A percentile compares a stretch with the other conserved stretches of the same genome.
Conservation (phyloP, 2,888 invertebrate genomes). For the Tipula confusa region DNA sequence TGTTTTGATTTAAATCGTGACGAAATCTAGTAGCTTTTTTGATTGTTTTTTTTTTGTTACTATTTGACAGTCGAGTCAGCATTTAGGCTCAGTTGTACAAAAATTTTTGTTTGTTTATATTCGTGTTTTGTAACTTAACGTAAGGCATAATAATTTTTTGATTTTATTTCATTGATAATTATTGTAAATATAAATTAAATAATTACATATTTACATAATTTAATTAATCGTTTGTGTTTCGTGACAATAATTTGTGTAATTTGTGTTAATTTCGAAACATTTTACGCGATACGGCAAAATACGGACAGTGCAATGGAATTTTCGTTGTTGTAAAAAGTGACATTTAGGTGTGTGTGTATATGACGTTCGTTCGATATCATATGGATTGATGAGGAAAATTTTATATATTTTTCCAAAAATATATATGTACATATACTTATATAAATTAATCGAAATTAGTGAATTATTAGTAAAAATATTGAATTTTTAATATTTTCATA, state of each 20-base stretch:
- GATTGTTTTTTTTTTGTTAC: not conserved
- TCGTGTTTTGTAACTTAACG: not conserved
- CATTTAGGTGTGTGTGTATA: not conserved
- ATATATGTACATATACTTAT: too few species aligned
- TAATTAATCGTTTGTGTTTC: not conserved
- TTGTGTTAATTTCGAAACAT: not conserved
- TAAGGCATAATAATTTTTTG: not conserved
- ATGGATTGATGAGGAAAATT: not conserved
- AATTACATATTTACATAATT: not conserved
- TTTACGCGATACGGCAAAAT: not conserved
- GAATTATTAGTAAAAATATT: not conserved
- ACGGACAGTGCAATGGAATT: not conserved
- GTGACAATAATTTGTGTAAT: slow-evolving; percentile 8
- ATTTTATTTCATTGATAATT: not conserved
- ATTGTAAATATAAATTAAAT: not conserved
- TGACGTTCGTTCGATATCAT: not conserved
- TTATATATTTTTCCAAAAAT: not conserved
- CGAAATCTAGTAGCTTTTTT: not conserved
- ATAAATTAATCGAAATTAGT: not conserved
- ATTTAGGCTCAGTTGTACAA: slow-evolving; percentile 15
- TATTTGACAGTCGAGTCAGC: not conserved
- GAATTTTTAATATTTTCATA: not conserved
- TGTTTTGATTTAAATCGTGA: not conserved
- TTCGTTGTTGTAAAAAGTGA: not conserved
- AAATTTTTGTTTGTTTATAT: slow-evolving; percentile 3